Evolutionary conservation across 2,888 invertebrate species (phyloP).

Genomic region (Rosalia funebris): DNA sequence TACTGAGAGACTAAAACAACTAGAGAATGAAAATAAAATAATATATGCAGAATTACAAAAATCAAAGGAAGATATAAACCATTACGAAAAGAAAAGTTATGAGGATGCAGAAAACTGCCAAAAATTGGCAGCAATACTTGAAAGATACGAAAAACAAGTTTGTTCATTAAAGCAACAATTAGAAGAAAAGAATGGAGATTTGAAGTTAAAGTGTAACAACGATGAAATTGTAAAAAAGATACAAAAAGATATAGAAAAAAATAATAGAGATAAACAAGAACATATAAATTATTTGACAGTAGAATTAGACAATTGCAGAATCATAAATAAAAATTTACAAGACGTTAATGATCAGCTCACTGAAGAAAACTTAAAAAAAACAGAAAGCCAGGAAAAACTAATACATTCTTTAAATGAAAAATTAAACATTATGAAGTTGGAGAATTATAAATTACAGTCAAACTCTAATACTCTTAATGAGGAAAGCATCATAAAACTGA

Average conservation of each 20-base stretch:
- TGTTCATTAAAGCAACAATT: slow-evolving; percentile 57
- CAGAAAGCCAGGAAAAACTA: slow-evolving; percentile 30
- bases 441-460: slow-evolving; percentile 39
- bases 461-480: slow-evolving; percentile 9
- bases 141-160: slow-evolving; percentile 51
- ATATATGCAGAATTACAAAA: slow-evolving; percentile 51
- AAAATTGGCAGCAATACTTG: slow-evolving; percentile 48
- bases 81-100: slow-evolving; percentile 45
- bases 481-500: slow-evolving; percentile 4
- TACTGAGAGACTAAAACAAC: slow-evolving; percentile 45
- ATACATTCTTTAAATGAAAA: slow-evolving; percentile 42
- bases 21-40: slow-evolving; percentile 54
- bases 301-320: slow-evolving; percentile 47
- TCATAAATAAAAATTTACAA: slow-evolving; percentile 49
- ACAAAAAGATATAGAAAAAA: slow-evolving; percentile 18
- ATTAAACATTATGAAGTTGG: too few species aligned
- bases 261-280: slow-evolving; percentile 45
- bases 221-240: slow-evolving; percentile 13
- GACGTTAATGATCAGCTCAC: background rate
- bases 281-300: slow-evolving; percentile 26
- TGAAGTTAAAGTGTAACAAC: background rate
- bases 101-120: slow-evolving; percentile 48
- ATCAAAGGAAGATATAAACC: slow-evolving; percentile 39
- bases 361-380: slow-evolving; percentile 2
- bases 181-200: slow-evolving; percentile 37